Evolutionary conservation across 1,140 invertebrate genomes (phyloP), one percentile per base, ranked within the genome.

Genomic region (Cotesia chilonis): DNA sequence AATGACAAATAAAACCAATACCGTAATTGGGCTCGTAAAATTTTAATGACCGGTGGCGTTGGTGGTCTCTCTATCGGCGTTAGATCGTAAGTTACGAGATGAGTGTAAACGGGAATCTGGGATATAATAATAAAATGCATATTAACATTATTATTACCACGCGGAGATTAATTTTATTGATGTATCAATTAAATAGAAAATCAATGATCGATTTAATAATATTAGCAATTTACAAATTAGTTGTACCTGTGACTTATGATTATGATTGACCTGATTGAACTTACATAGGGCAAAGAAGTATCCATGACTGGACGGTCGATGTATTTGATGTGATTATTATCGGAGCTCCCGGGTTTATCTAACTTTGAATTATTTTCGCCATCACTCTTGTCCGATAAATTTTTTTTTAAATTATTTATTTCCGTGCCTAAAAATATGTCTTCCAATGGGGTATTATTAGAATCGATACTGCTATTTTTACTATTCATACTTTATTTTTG

Each of bases 61-160:
- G 69, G 38, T 0, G 80, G 81, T 65, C 78, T 76, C 3, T 64
- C 57, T 12, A 85, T 64, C 1, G 80, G 78, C 68, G 79, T 66
- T 7, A 83, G 74, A 20, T 83, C 80, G 4, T 78, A 75, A 0
- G 78, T 74, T 17, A 78, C 76, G 10, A 85, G 71, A 72, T 85
- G 80, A 0, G 76, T 68, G 10, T 84, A 85, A 60, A 84, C 68
- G 0, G 83, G 81, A 68, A 85, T 80, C 83, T 85, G 64, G 70
- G 75, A 28, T 28, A 28, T 28, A 28, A 28, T 28, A 28, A 28
- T 28, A 28, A 28, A 28, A 28, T 2, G 3, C 28, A 28, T 28
- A 28, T 28, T 28, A 28, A 28, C 28, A 28, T 28, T 17, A 17
- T 17, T 17, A 17, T 17, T 28, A 2, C 28, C 28, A 28, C 28